Conservation (phyloP, 2,113 vertebrate genomes). For the Caranx melampygus region DNA sequence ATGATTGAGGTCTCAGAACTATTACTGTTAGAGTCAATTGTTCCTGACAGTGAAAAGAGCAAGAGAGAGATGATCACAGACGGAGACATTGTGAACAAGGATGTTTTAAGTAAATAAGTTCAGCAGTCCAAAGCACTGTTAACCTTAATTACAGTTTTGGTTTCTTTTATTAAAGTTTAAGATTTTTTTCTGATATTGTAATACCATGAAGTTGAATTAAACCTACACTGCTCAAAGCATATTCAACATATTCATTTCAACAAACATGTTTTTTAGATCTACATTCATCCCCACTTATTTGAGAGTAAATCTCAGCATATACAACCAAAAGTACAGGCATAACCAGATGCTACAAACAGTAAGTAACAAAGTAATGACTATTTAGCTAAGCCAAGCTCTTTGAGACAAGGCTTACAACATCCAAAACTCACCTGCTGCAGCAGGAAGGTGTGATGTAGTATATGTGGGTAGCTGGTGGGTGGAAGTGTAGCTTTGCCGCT, state of each 20-base stretch:
- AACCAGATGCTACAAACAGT: not conserved
- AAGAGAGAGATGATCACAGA: slow-evolving; percentile 22
- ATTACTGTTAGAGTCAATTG: slow-evolving; percentile 91
- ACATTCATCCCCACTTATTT: not conserved
- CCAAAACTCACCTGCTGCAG: slow-evolving; percentile 88
- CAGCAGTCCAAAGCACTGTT: not conserved
- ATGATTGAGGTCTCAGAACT: slow-evolving; percentile 95
- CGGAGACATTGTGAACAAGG: not conserved
- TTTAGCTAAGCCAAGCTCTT: not conserved
- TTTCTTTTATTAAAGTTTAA: not conserved
- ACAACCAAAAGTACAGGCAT: slow-evolving; percentile 4
- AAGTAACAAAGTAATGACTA: not conserved
- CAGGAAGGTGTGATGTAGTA: slow-evolving; percentile 88
- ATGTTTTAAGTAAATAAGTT: not conserved
- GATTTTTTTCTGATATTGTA: not conserved
- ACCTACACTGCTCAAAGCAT: not conserved
- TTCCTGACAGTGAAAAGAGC: slow-evolving; percentile 86
- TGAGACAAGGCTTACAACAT: not conserved
- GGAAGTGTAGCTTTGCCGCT: slow-evolving; percentile 91
- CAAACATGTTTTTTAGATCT: no score
- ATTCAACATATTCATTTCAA: not conserved
- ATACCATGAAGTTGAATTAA: not conserved
- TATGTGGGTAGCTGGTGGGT: slow-evolving; percentile 93
- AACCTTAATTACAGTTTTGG: not conserved
- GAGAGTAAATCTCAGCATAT: not conserved